Conservation (phyloP, 2,113 vertebrate genomes). For the Brachyhypopomus occidentalis region DNA sequence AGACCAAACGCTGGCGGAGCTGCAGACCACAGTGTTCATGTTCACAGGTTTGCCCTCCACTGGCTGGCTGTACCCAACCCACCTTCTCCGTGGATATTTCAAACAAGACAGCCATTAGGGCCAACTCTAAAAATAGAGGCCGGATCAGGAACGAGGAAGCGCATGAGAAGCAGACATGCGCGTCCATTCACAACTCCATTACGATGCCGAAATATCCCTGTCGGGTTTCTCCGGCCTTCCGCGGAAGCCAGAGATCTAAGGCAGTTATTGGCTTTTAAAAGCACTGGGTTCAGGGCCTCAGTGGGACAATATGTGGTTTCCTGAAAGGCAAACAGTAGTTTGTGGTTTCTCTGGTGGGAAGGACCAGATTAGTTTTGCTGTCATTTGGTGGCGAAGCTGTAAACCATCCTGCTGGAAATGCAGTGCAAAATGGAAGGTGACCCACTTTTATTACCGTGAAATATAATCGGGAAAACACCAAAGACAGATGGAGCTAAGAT, state of each 20-base stretch:
- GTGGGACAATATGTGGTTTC: constrained; percentile 44
- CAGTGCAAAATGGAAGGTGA: constrained; percentile 33
- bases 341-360: constrained; percentile 36
- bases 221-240: constrained; percentile 14
- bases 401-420: constrained; percentile 48
- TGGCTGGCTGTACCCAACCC: background rate
- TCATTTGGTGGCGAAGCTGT: constrained; percentile 44
- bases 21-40: background rate
- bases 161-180: background rate
- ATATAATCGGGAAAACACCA: constrained; percentile 31
- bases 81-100: background rate
- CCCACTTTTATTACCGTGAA: constrained; percentile 41
- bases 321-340: constrained; percentile 50
- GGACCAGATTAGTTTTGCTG: constrained; percentile 43
- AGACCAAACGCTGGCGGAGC: background rate
- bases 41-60: background rate
- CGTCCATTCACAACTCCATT: constrained; percentile 16
- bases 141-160: background rate
- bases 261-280: constrained; percentile 27
- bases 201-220: background rate
- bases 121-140: constrained; percentile 12
- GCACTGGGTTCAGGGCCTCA: constrained; percentile 22
- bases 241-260: background rate
- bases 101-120: constrained; percentile 19
- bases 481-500: constrained; percentile 1